phyloP scores from a whole-genome alignment of 2,113 vertebrate species.

The Probosciger aterrimus region DNA sequence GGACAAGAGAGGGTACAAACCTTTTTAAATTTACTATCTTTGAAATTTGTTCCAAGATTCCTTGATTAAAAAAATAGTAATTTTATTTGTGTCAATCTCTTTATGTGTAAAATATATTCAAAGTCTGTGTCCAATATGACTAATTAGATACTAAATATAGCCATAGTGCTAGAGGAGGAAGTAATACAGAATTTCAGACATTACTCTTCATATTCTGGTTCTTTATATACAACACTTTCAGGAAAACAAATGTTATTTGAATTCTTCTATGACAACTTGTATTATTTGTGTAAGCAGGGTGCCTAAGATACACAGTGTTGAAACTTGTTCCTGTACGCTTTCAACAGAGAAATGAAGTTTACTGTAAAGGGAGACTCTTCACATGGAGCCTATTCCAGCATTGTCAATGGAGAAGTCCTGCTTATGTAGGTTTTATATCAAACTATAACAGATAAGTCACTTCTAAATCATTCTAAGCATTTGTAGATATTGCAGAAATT shows the following conservation, averaged over 20 bases:
- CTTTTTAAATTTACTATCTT: not conserved
- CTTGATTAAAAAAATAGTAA: not conserved
- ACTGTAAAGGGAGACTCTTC: not conserved
- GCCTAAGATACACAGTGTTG: not conserved
- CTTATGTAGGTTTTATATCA: not conserved
- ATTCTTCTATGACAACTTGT: not conserved
- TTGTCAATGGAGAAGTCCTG: not conserved
- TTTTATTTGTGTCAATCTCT: not conserved
- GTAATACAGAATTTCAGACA: not conserved
- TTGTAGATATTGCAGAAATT: not conserved
- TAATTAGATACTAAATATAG: not conserved
- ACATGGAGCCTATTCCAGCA: not conserved
- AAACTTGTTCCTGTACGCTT: not conserved
- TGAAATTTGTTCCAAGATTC: not conserved
- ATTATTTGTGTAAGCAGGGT: not conserved
- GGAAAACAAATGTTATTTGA: not conserved
- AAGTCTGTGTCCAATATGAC: not conserved
- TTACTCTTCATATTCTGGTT: not conserved
- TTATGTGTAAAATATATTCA: not conserved
- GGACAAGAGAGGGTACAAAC: not conserved
- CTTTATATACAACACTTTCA: not conserved
- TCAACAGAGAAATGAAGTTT: not conserved
- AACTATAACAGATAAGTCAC: not conserved
- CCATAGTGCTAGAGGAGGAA: not conserved
- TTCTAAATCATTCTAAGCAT: not conserved